Base-by-base conservation (phyloP, 2,888 invertebrate genomes). In the Lasioglossum zephyrum region DNA sequence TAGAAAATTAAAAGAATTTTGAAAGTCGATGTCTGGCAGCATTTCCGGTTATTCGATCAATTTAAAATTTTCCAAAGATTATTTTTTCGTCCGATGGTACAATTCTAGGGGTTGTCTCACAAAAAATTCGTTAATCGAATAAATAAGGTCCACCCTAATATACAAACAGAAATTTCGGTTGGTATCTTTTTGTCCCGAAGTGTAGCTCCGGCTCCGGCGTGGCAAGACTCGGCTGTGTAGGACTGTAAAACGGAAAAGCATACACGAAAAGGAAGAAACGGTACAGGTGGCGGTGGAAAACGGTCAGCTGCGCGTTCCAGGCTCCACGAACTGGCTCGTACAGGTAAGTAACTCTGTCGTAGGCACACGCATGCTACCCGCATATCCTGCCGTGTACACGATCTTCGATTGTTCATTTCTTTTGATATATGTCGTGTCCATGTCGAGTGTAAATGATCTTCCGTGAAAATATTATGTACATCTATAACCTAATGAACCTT, bases 251-350 rank as follows among this genome's bases (percentile, higher is more conserved):
- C 87, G 86, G 89, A 87, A 89, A 89, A 86, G 66, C 84, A 81
- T 87, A 79, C 79, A 82, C 82, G 76, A 63, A 73, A 70, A 77
- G 74, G 81, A 76, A 79, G 73, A 70, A 73, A 80, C 74, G 79
- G 86, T 82, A 89, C 88, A 89, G 88, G 88, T 89, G 88, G 87
- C 73, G 72, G 77, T 89, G 89, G 82, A 88, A 89, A 88, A 89
- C 84, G 84, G 84, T 87, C 88, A 89, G 87, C 88, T 89, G 88
- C 89, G 63, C 81, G 63, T 79, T 70, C 76, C 84, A 60, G 77
- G 73, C 79, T 76, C 41, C 60, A 60, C 63, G 75, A 49, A 81
- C 60, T 76, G 80, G 57, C 44, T 60, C 39, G 80, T 60, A n/a
- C 57, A 79, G 44, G 57, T 73, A 81, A 69, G 66, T 79, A 47